A percentile compares a stretch with the other conserved stretches of the same genome.
Evolutionary conservation across 1,140 invertebrate genomes (phyloP).

Genomic region (Pemphigus obesinymphae): DNA sequence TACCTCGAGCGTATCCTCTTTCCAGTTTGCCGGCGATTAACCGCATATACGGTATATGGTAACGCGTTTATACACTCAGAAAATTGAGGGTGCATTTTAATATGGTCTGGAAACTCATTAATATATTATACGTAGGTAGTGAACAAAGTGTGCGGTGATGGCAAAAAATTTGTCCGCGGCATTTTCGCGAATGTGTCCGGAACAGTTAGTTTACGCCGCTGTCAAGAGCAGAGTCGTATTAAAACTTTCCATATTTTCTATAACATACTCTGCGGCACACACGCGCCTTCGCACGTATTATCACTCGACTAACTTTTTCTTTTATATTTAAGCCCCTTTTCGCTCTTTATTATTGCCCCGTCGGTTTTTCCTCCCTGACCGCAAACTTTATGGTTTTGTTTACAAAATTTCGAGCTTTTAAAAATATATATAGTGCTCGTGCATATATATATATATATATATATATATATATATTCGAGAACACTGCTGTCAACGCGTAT

Average conservation of each 20-base stretch:
- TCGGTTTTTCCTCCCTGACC: not conserved
- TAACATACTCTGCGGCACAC: not conserved
- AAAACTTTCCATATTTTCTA: constrained; percentile 17
- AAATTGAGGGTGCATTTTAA: not conserved
- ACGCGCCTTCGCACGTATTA: not conserved
- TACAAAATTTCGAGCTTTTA: not conserved
- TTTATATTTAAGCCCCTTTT: not conserved
- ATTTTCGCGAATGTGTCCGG: not conserved
- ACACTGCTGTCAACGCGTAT: not conserved
- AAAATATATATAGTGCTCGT: not conserved
- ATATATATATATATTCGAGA: not conserved
- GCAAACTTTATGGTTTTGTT: not conserved
- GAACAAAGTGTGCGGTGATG: not conserved
- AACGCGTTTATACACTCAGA: too few relatives aligned
- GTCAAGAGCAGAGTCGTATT: not conserved
- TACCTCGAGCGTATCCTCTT: too few relatives aligned
- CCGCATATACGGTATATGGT: too few relatives aligned
- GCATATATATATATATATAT: too few relatives aligned
- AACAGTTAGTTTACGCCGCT: not conserved
- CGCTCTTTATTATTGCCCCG: not conserved
- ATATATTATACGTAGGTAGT: too few relatives aligned
- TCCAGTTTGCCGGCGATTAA: too few relatives aligned
- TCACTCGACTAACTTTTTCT: not conserved
- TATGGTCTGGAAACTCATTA: not conserved
- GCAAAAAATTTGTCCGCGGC: not conserved